Percentiles rank a stretch among this genome's conserved stretches.
Conservation (phyloP, 1,140 invertebrate species). For the Cyclargus thomasi region DNA sequence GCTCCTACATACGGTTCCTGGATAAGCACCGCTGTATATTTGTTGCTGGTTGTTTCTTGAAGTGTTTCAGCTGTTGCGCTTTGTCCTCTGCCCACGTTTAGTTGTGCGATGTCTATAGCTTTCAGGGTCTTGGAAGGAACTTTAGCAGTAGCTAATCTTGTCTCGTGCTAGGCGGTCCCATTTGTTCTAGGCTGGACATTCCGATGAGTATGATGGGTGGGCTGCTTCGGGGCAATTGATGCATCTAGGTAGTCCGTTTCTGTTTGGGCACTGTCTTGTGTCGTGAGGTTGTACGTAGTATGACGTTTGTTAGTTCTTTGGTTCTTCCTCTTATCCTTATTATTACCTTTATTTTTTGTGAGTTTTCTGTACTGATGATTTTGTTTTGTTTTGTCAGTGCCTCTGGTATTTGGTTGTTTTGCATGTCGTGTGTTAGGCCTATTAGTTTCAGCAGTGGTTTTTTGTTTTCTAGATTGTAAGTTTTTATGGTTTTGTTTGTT, state of each 20-base stretch:
- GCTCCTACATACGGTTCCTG: background rate
- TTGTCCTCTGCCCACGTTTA: background rate
- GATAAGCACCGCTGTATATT: background rate
- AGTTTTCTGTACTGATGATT: background rate
- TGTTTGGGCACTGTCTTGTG: background rate
- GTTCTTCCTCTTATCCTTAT: background rate
- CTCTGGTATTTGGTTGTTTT: background rate
- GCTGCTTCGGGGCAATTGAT: background rate
- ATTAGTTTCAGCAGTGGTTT: no score
- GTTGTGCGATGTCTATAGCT: background rate
- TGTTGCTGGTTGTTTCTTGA: background rate
- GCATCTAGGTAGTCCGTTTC: background rate
- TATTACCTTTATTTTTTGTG: background rate
- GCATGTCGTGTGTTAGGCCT: no score
- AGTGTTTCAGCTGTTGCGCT: background rate
- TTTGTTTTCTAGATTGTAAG: no score
- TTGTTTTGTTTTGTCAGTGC: background rate
- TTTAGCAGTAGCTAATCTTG: background rate
- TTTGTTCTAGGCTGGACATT: background rate
- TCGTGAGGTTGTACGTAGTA: background rate
- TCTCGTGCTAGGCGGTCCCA: background rate
- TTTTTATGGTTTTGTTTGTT: no score
- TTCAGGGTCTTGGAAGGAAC: background rate
- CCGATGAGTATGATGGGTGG: background rate
- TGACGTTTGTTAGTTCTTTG: background rate